These are phyloP conservation scores for Philaenus spumarius DNA, from an alignment of 1,140 invertebrate genomes.

Conservation along the genomic window DNA sequence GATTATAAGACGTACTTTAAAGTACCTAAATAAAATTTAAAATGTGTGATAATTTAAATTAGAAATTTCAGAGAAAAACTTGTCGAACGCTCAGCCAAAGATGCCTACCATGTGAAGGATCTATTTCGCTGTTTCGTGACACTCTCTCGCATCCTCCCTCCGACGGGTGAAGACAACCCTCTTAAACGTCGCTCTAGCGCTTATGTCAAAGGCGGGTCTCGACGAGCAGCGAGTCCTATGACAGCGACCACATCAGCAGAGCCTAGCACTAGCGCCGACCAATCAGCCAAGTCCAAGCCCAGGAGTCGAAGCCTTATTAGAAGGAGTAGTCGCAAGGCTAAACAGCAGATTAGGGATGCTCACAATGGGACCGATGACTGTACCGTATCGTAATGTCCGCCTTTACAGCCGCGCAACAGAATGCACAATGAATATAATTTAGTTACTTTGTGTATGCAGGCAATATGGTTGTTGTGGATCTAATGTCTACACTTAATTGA, in stretches of 20 bases:
- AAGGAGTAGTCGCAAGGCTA: constrained; percentile 67
- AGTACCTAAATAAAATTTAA: too few species aligned
- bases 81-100: constrained; percentile 75
- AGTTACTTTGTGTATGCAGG: too few species aligned
- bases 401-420: too few species aligned
- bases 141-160: constrained; percentile 56
- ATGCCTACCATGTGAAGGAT: constrained; percentile 68
- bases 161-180: constrained; percentile 49
- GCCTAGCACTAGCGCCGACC: constrained; percentile 39
- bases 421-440: too few species aligned
- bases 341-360: constrained; percentile 66
- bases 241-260: constrained; percentile 29
- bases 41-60: too few species aligned
- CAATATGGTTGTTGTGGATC: too few species aligned
- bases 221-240: constrained; percentile 22
- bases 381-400: constrained; percentile 52
- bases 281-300: constrained; percentile 47
- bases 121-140: constrained; percentile 65
- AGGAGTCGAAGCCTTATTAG: constrained; percentile 68
- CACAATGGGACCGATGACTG: constrained; percentile 56
- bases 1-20: too few species aligned
- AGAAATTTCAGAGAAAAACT: constrained; percentile 54
- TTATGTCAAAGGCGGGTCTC: constrained; percentile 34
- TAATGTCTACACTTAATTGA: too few species aligned
- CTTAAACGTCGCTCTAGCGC: constrained; percentile 51